A percentile compares a stretch with the other conserved stretches of the same genome.
These are phyloP conservation scores for Tragulus kanchil DNA, from an alignment of 2,113 vertebrate species.

Conservation along the genomic window DNA sequence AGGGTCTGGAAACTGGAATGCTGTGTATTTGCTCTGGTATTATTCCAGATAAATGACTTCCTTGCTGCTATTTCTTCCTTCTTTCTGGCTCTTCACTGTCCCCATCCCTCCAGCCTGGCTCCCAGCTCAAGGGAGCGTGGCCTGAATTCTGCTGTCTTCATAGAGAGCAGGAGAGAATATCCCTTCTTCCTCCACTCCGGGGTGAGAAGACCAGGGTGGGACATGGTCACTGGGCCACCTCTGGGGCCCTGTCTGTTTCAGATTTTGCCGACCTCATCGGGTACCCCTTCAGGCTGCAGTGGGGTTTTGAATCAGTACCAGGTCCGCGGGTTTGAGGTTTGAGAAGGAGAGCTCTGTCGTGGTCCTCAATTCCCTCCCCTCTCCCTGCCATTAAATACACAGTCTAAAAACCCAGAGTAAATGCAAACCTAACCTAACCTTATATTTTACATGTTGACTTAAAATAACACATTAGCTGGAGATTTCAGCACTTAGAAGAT, in stretches of 20 bases:
- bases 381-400: fast-evolving
- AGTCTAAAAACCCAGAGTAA: not conserved
- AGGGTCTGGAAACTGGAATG: not conserved
- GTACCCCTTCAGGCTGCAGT: not conserved
- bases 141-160: not conserved
- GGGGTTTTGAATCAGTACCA: not conserved
- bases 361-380: fast-evolving
- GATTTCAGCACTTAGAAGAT: not conserved
- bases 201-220: not conserved
- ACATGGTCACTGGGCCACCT: not conserved
- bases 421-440: not conserved
- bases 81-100: not conserved
- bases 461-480: not conserved
- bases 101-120: too few species aligned
- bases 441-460: not conserved
- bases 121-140: not conserved
- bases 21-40: not conserved
- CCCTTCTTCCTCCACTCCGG: not conserved
- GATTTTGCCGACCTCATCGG: fast-evolving
- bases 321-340: not conserved
- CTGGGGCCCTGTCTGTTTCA: not conserved
- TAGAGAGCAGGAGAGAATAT: conserved; percentile 14
- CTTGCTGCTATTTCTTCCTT: not conserved
- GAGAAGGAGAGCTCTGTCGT: not conserved
- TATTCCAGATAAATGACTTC: not conserved